These are phyloP conservation scores for Grapholita molesta DNA, from an alignment of 1,140 invertebrate genomes.

Conservation along the genomic window DNA sequence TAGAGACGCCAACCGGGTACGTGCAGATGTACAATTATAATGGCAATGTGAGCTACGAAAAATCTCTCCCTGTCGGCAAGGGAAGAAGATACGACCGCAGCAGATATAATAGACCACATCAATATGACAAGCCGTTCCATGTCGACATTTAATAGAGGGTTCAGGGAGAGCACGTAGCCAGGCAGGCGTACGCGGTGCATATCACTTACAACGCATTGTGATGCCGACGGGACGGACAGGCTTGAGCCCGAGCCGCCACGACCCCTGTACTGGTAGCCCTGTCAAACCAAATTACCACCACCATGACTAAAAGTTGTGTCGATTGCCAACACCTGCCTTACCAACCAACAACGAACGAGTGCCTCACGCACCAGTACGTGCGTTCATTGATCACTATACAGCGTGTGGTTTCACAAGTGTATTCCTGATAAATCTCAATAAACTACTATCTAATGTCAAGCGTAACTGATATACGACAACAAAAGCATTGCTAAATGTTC, in stretches of 20 bases:
- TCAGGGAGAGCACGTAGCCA: constrained; percentile 44
- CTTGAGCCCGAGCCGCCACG: constrained; percentile 84
- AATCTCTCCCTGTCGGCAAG: constrained; percentile 62
- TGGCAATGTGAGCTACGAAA: constrained; percentile 58
- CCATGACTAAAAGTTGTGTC: constrained; percentile 46
- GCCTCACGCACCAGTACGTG: constrained; percentile 7
- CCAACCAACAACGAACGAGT: constrained; percentile 8
- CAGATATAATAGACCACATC: constrained; percentile 62
- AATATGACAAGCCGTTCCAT: constrained; percentile 54
- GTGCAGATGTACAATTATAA: constrained; percentile 61
- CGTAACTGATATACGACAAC: not conserved
- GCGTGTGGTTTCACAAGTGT: not conserved
- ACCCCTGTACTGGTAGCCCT: constrained; percentile 72
- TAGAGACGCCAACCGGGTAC: constrained; percentile 52
- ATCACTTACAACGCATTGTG: constrained; percentile 80
- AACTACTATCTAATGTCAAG: constrained; percentile 4
- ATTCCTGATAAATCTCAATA: not conserved
- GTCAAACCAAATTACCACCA: constrained; percentile 72
- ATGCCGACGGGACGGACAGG: constrained; percentile 85
- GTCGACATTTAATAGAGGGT: constrained; percentile 58
- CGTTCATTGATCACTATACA: not conserved
- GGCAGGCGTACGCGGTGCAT: constrained; percentile 44
- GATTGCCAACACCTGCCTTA: not conserved
- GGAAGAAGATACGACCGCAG: constrained; percentile 59
- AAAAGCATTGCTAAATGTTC: not conserved